Evolutionary conservation across 2,888 invertebrate species (phyloP).

Genomic region (Spicauda simplicius): DNA sequence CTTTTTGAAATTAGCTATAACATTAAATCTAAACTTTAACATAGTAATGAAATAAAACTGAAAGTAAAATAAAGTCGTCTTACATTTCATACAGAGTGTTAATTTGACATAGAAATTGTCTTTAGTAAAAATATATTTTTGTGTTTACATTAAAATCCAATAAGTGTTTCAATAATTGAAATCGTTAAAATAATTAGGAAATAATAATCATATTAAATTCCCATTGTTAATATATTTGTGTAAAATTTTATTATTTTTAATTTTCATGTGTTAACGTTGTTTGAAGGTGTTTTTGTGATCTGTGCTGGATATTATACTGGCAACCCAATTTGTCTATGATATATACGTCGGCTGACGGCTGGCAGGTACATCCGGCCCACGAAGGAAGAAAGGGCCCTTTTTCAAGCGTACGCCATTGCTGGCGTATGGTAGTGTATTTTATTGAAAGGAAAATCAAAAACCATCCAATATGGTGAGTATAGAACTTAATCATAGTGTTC

Average conservation of each 20-base stretch:
- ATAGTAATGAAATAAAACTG: too few species aligned
- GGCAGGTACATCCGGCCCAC: slow-evolving; percentile 69
- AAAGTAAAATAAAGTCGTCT: too few species aligned
- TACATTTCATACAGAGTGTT: too few species aligned
- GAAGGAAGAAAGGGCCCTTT: slow-evolving; percentile 79
- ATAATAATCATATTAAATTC: too few species aligned
- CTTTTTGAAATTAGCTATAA: too few species aligned
- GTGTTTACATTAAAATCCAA: too few species aligned
- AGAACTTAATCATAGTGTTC: slow-evolving; percentile 59
- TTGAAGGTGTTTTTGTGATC: not conserved
- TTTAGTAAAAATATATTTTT: too few species aligned
- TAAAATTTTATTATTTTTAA: not conserved
- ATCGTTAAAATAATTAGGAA: too few species aligned
- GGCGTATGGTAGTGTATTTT: slow-evolving; percentile 91
- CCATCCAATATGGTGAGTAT: slow-evolving; percentile 93
- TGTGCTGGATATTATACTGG: slow-evolving; percentile 41
- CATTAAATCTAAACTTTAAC: too few species aligned
- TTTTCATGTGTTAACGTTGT: not conserved
- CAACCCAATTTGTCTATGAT: slow-evolving; percentile 60
- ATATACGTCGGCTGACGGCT: slow-evolving; percentile 56
- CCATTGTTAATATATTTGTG: not conserved
- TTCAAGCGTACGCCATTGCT: slow-evolving; percentile 94
- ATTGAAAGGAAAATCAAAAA: slow-evolving; percentile 90
- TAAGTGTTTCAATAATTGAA: too few species aligned
- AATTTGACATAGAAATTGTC: too few species aligned